These are phyloP conservation scores for Cryptocheilus praepositus DNA, from an alignment of 2,888 invertebrate genomes.

Conservation along the genomic window DNA sequence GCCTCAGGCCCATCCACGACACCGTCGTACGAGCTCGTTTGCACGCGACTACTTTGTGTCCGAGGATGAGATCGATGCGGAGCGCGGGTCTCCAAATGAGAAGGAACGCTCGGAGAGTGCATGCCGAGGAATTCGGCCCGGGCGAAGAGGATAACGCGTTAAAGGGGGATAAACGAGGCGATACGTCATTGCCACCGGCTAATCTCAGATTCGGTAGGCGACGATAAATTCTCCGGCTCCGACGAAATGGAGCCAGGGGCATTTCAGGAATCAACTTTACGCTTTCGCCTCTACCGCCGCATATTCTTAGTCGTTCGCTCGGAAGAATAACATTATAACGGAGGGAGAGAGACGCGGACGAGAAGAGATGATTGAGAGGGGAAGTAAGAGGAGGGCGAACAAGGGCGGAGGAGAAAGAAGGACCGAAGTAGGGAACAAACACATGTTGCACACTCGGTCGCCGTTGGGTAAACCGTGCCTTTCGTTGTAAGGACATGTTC, in stretches of 20 bases:
- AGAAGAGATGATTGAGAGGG: constrained; percentile 25
- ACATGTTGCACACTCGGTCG: constrained; percentile 72
- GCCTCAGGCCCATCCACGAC: too few species aligned
- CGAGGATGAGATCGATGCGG: constrained; percentile 3
- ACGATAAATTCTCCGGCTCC: constrained; percentile 59
- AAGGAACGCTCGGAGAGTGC: not conserved
- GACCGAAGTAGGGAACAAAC: constrained; percentile 64
- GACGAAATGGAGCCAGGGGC: constrained; percentile 54
- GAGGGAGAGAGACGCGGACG: constrained; percentile 26
- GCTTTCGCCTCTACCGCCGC: constrained; percentile 36
- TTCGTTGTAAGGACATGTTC: constrained; percentile 46
- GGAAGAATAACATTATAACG: constrained; percentile 62
- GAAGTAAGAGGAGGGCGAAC: constrained; percentile 32
- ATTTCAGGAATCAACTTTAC: constrained; percentile 16
- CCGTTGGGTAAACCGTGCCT: constrained; percentile 48
- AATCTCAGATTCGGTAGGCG: constrained; percentile 19
- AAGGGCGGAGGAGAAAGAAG: constrained; percentile 39
- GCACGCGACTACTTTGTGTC: not conserved
- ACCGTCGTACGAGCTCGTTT: too few species aligned
- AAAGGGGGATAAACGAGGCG: too few species aligned
- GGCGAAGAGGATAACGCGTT: too few species aligned
- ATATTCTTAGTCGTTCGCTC: constrained; percentile 52
- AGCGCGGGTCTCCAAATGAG: not conserved
- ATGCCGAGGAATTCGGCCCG: too few species aligned
- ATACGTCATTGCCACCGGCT: constrained; percentile 1